Base-by-base conservation (phyloP, 2,113 vertebrate genomes). In the Pelecanoides urinatrix region DNA sequence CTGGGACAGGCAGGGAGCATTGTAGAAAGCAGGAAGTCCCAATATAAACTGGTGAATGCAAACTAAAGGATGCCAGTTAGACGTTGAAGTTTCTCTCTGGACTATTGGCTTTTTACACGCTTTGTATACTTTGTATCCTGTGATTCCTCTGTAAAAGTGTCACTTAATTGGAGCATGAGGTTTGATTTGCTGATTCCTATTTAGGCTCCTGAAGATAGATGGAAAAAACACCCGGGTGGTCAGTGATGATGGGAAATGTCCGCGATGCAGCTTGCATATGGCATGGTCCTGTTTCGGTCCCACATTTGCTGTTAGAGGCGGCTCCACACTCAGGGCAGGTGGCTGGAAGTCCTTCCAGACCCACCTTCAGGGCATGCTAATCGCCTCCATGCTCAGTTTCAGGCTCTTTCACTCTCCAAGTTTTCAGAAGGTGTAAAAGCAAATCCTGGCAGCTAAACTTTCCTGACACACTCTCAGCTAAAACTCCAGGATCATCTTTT, bases 181-280 rank as follows among this genome's bases (percentile, higher is more conserved):
- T 86, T 73, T 1, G 1, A 17, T 52, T 59, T 59, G 29, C 32
- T 4, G 8, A 38, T 63, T 16, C 16, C 17, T 76, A 15, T 32
- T 16, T 4, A 70, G 29, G 58, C 44, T 82, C 66, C 49, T 76
- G 71, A 56, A 49, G 32, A 42, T 1, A 9, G 52, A 19, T 25
- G 40, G 42, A 34, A 38, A 38, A 63, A 61, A 52, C 7, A 2
- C 4, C 11, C 0, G 0, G 3, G 13, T 87, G 47, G 44, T 44
- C n/a, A n/a, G 34, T 10, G 49, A 44, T 55, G 68, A 16, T 32
- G 36, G 32, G 44, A 58, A 77, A 53, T 22, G 36, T 38, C 63
- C 5, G 0, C 0, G 3, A 44, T 26, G 66, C 50, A 47, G 15
- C n/a, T 25, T 40, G 15, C 2, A 0, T 10, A 16, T 0, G 2